These are phyloP conservation scores for Poecilus cupreus DNA, from an alignment of 2,888 invertebrate species.

Conservation along the genomic window DNA sequence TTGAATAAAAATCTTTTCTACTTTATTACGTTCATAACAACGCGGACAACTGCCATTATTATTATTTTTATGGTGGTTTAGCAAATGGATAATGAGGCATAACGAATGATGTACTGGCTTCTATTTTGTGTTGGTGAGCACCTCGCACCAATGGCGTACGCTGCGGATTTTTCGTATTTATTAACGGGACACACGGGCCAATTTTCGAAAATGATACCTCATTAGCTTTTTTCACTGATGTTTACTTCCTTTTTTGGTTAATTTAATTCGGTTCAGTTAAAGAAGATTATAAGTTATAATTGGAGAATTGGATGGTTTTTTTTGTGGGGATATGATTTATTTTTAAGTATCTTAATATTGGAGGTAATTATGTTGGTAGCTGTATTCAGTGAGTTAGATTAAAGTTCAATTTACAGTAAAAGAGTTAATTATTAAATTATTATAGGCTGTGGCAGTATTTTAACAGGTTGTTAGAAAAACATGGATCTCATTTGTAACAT, in stretches of 20 bases:
- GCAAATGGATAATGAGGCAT: conserved; percentile 57
- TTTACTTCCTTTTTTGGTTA: conserved; percentile 23
- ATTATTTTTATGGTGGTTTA: conserved; percentile 59
- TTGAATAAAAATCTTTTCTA: conserved; percentile 56
- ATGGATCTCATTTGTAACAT: background rate
- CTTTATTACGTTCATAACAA: conserved; percentile 55
- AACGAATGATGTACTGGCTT: conserved; percentile 53
- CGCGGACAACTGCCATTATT: conserved; percentile 57
- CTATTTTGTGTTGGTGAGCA: conserved; percentile 13
- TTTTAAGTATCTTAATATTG: background rate
- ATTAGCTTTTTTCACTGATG: conserved; percentile 20
- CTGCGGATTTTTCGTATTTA: background rate
- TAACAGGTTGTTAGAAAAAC: conserved; percentile 3
- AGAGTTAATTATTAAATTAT: background rate
- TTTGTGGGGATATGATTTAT: background rate
- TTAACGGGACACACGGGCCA: conserved; percentile 27
- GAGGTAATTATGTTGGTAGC: background rate
- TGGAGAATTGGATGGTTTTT: conserved; percentile 4
- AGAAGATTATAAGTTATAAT: conserved; percentile 9
- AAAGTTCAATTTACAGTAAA: background rate
- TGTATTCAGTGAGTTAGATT: background rate
- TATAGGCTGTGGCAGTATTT: background rate
- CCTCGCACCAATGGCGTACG: conserved; percentile 12
- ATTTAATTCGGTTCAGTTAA: conserved; percentile 11
- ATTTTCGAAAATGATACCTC: conserved; percentile 37